Evolutionary conservation across 2,888 invertebrate species (phyloP), one percentile per base, ranked within the genome.

Genomic region (Rapana venosa): DNA sequence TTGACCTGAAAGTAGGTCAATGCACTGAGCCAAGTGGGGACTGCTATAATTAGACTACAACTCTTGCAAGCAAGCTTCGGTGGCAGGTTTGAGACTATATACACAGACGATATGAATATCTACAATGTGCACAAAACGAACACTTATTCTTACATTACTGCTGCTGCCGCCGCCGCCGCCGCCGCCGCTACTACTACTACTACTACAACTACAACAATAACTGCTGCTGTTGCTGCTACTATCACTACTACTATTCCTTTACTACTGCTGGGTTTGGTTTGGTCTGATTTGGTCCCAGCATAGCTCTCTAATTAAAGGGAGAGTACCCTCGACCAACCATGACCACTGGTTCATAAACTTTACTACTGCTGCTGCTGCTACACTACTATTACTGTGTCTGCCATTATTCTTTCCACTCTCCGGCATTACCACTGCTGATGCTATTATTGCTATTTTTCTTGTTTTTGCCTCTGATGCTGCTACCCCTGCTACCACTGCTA

Each of bases 1-100:
- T 47, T 47, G 81, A 83, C 36, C 81, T 83, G 47, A 83, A 83
- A 83, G 81, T 83, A 83, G 81, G 81, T 83, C 81, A 83, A 36
- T 26, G 81, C 26, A 36, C 47, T 47, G 81, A 13, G 81, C 81
- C 81, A 83, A 83, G 81, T 83, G 15, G 81, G 81, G 81, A 83
- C 81, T 22, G 66, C 20, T 66, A 22, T 22, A 26, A 5, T 47
- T 26, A 22, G 47, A 11, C 30, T 83, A 13, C 36, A 22, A 83
- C 6, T 30, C 81, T 35, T 35, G 79, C 81, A 47, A 15, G 79
- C 81, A 47, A 15, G 47, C 30, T 83, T 47, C 36, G 81, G 13
- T 8, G 79, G 35, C 79, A 11, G 79, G 35, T 36, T 26, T 26
- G 26, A 11, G 81, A 83, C 47, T 83, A 83, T 83, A 83, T 22